Percentiles rank a stretch among this genome's conserved stretches.
Conservation (phyloP, 2,797 vertebrate genomes). For the Threskiornis aethiopicus region DNA sequence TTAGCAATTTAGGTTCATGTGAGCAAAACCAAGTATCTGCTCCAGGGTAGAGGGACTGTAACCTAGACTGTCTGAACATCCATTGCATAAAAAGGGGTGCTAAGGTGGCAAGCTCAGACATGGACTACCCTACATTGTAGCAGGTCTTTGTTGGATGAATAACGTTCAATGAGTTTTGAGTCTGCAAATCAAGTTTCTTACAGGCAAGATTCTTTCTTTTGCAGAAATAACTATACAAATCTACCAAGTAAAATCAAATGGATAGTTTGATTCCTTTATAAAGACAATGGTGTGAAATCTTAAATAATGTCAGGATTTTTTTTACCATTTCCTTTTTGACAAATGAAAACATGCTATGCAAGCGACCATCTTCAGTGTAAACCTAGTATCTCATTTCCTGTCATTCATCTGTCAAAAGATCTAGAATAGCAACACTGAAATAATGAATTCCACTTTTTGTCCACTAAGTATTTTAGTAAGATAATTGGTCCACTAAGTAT, state of each 20-base stretch:
- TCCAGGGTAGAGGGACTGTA: not conserved
- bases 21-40: not conserved
- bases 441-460: not conserved
- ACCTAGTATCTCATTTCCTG: rapidly evolving
- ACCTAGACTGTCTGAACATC: not conserved
- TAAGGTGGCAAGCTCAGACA: not conserved
- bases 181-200: not conserved
- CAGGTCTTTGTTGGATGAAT: not conserved
- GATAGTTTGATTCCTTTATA: not conserved
- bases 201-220: not conserved
- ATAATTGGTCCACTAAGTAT: too few species aligned
- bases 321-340: not conserved
- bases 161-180: not conserved
- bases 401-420: not conserved
- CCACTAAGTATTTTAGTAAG: not conserved
- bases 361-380: not conserved
- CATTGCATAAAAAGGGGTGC: not conserved
- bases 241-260: not conserved
- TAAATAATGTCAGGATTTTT: not conserved
- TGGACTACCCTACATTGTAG: not conserved
- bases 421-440: not conserved
- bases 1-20: not conserved
- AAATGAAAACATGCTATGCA: not conserved
- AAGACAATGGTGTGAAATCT: not conserved
- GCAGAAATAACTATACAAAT: not conserved